Conservation (phyloP, 2,113 vertebrate genomes). For the Camelus dromedarius region DNA sequence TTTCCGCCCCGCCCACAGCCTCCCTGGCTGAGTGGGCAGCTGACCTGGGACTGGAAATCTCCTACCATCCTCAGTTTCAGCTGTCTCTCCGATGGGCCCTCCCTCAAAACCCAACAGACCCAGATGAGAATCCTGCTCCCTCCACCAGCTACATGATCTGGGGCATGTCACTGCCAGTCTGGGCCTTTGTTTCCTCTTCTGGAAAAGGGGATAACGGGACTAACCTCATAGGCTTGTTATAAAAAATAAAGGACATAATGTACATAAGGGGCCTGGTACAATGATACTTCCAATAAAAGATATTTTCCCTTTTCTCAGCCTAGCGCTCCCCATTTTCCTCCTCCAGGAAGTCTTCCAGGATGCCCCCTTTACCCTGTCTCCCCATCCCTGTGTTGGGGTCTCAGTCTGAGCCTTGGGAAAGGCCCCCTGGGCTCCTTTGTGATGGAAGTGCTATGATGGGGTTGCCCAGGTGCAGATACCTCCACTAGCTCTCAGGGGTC, state of each 20-base stretch:
- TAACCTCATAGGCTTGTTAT: not conserved
- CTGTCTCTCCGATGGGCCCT: not conserved
- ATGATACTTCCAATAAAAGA: not conserved
- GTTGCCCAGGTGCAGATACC: not conserved
- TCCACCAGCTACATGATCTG: not conserved
- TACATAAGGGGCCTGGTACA: not conserved
- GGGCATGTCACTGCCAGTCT: not conserved
- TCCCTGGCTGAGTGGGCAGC: conserved; percentile 71
- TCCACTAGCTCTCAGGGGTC: not conserved
- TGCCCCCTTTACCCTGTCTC: not conserved
- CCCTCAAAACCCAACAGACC: not conserved
- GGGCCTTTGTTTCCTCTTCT: not conserved
- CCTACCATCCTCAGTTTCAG: not conserved
- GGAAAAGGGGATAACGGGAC: not conserved
- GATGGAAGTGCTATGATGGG: not conserved
- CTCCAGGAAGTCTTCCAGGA: not conserved
- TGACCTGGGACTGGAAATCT: conserved; percentile 54
- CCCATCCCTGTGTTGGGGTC: not conserved
- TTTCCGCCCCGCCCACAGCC: conserved; percentile 74
- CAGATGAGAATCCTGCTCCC: not conserved
- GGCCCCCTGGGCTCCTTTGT: not conserved
- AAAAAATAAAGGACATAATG: not conserved
- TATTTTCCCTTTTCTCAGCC: not conserved
- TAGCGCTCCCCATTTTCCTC: not conserved
- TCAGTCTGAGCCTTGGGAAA: not conserved